Percentiles rank a stretch among this genome's conserved stretches.
phyloP scores from a whole-genome alignment of 2,113 vertebrate genomes.

The human (Homo sapiens) region DNA sequence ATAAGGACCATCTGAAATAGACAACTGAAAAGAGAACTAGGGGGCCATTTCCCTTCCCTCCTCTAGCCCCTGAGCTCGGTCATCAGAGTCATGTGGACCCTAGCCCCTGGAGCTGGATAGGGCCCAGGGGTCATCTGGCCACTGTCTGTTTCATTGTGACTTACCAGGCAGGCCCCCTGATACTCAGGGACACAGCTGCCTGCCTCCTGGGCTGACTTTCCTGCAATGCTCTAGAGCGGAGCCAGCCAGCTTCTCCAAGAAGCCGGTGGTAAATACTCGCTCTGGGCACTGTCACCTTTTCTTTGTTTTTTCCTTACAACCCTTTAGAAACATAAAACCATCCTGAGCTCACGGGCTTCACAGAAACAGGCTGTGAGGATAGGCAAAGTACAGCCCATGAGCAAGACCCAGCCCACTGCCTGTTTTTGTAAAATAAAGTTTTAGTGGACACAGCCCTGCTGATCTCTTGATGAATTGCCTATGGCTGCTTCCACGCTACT shows the following conservation, averaged over 20 bases:
- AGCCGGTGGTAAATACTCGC: fast-evolving
- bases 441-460: not conserved
- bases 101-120: not conserved
- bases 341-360: not conserved
- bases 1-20: fast-evolving
- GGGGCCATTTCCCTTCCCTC: fast-evolving
- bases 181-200: not conserved
- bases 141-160: not conserved
- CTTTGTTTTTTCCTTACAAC: not conserved
- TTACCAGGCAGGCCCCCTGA: too few relatives aligned
- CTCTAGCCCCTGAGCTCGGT: not conserved
- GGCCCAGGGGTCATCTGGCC: not conserved
- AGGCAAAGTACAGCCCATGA: not conserved
- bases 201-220: not conserved
- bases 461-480: too few relatives aligned
- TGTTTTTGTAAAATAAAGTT: not conserved
- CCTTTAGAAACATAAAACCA: not conserved
- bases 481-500: not conserved
- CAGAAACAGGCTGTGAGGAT: not conserved
- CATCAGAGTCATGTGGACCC: not conserved
- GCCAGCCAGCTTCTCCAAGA: not conserved
- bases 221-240: fast-evolving
- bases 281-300: not conserved
- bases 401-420: not conserved
- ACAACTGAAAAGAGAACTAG: not conserved